Base-by-base conservation (phyloP, 92 coral and sea anemone species). In the Pocillopora meandrina region DNA sequence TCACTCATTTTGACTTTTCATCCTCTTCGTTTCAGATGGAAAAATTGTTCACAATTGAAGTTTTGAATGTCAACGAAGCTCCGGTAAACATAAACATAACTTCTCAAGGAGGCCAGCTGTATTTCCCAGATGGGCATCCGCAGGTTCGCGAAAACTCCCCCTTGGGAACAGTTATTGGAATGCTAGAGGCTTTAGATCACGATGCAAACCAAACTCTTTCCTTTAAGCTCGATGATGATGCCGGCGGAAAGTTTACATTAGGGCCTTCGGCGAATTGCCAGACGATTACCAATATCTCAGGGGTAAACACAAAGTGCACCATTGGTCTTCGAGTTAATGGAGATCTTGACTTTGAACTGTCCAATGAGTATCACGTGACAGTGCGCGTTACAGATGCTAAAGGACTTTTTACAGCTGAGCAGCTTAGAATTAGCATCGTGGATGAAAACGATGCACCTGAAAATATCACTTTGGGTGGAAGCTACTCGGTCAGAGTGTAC, bases 41-140 rank as follows among this genome's bases (percentile, higher is more conserved):
- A 57, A 92, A 87, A 60, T 72, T 79, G 8, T 96, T 96, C 58
- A 61, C 88, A 23, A 92, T 96, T 69, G 98, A 94, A 78, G 97
- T 96, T 9, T 78, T 96, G 75, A 86, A 96, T 75, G 92, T 86
- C 26, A 92, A 96, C 85, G 99, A 96, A 71, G 91, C 98, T 2
- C 99, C 99, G 1, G 80, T 95, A 79, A 83, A 72, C 80, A 87
- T 94, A 79, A 91, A 92, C 76, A 81, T 94, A 17, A 92, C 92
- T 0, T 87, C 98, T 47, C 84, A 72, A 18, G 90, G 87, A 47
- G 97, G 98, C 7, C 98, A 94, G 81, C 72, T 85, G 80, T 18
- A 82, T 9, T 96, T 94, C 76, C 87, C 95, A 3, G 69, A 42
- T 2, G 89, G 93, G 79, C 33, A 82, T 76, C 92, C 95, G 13